These are phyloP conservation scores for Thunnus albacares DNA, from an alignment of 2,797 vertebrate genomes.

Conservation along the genomic window DNA sequence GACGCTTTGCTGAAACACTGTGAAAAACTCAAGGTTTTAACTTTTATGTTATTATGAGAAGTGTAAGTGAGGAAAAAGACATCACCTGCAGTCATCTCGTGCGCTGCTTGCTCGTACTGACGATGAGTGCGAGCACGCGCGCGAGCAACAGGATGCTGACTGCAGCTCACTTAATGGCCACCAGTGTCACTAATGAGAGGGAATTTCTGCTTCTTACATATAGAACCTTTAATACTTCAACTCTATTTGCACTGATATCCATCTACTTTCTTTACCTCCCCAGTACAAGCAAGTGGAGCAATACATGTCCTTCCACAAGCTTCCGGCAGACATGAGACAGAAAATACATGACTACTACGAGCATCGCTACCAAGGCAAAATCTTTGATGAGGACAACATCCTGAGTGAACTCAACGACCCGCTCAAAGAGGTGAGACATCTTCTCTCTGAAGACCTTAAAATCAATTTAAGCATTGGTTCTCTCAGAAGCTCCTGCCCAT, in stretches of 20 bases:
- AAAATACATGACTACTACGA: conserved; percentile 99
- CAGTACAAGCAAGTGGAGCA: conserved; percentile 99
- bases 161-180: too few relatives aligned
- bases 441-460: conserved; percentile 1
- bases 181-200: too few relatives aligned
- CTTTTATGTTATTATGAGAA: too few relatives aligned
- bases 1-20: too few relatives aligned
- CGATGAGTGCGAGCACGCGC: too few relatives aligned
- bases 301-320: conserved; percentile 99
- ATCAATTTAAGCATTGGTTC: not conserved
- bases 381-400: conserved; percentile 99
- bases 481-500: conserved; percentile 1
- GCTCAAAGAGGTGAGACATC: conserved; percentile 93
- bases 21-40: too few relatives aligned
- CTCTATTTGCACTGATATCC: conserved; percentile 9
- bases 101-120: too few relatives aligned
- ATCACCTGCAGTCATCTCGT: too few relatives aligned
- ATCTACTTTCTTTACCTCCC: conserved; percentile 59
- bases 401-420: conserved; percentile 98
- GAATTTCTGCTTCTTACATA: too few relatives aligned
- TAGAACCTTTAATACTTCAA: not conserved
- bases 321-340: conserved; percentile 99
- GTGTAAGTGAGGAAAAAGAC: too few relatives aligned
- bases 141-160: too few relatives aligned
- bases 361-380: conserved; percentile 98